Base-by-base conservation (phyloP, 53 echinoderm and acorn worm genomes). In the Astropecten irregularis region DNA sequence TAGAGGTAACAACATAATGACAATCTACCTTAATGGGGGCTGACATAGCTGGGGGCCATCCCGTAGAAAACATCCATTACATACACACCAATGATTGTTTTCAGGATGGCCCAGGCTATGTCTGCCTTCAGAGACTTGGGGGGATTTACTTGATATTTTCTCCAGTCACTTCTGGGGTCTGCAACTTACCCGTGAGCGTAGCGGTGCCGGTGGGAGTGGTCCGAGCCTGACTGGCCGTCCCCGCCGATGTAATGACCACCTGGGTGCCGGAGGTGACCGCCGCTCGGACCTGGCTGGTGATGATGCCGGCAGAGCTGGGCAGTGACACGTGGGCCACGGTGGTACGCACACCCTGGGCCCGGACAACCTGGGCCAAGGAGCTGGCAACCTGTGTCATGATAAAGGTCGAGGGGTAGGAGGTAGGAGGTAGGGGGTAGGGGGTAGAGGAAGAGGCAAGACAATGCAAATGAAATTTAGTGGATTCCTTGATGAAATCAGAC, bases 291-390 rank as follows among this genome's bases (percentile, higher is more conserved):
- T 95, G 95, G 35, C 86, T 89, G 34, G 91, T 95, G 56, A 89
- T 86, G 67, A 90, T 89, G 50, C 86, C 86, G 29, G 90, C 83
- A 4, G 84, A 79, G 56, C 60, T 90, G 16, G 93, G 90, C 40
- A 89, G 83, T 18, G 89, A 86, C 4, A 89, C 74, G 48, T 87
- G 87, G 13, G 90, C 90, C 23, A 91, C 89, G 0, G 93, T 76
- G 84, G 95, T 93, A 29, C 95, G 90, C 4, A 86, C 74, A 13
- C 71, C 88, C 57, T 69, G 83, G 42, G 86, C 89, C 49, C 95
- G 77, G 2, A 95, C 95, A 14, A 95, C 93, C 82, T 95, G 95
- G 4, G 91, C 93, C n/a, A 95, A 42, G 3, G 93, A 81, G 54
- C 86, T 92, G 21, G 93, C 82, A 35, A 92, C 89, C 92, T 92